A percentile compares a stretch with the other conserved stretches of the same genome.
Conservation (phyloP, 2,113 vertebrate genomes). For the Anas platyrhynchos region DNA sequence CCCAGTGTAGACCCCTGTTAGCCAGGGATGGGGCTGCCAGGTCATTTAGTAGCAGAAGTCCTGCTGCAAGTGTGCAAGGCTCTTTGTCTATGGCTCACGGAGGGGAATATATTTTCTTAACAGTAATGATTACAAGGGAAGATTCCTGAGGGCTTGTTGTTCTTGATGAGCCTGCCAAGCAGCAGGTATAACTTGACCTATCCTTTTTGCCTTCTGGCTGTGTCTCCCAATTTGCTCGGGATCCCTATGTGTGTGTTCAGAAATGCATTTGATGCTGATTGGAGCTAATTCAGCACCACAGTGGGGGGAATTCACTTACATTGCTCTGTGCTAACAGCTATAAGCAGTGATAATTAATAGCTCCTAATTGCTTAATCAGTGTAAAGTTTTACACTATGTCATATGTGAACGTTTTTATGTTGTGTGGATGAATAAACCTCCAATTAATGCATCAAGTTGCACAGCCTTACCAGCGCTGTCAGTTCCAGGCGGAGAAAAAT, state of each 20-base stretch:
- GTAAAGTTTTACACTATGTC: slow-evolving; percentile 48
- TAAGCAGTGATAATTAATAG: slow-evolving; percentile 64
- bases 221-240: neutral
- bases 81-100: neutral
- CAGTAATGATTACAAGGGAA: neutral
- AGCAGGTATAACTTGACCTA: slow-evolving; percentile 9
- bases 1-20: accelerated
- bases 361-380: slow-evolving; percentile 53
- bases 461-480: neutral
- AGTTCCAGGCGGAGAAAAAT: slow-evolving; percentile 27
- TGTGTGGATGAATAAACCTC: slow-evolving; percentile 15
- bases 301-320: slow-evolving; percentile 19
- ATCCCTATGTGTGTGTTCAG: neutral
- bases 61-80: neutral
- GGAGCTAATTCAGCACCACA: slow-evolving; percentile 37
- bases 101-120: neutral
- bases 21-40: neutral
- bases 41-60: neutral
- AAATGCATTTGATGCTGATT: slow-evolving; percentile 39
- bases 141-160: neutral
- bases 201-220: slow-evolving; percentile 1
- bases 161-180: slow-evolving; percentile 2
- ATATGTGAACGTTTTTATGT: slow-evolving; percentile 29
- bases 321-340: slow-evolving; percentile 18
- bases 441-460: slow-evolving; percentile 12